These are phyloP conservation scores for Drosophila nigricruria DNA, from an alignment of 2,888 invertebrate species.

Conservation along the genomic window DNA sequence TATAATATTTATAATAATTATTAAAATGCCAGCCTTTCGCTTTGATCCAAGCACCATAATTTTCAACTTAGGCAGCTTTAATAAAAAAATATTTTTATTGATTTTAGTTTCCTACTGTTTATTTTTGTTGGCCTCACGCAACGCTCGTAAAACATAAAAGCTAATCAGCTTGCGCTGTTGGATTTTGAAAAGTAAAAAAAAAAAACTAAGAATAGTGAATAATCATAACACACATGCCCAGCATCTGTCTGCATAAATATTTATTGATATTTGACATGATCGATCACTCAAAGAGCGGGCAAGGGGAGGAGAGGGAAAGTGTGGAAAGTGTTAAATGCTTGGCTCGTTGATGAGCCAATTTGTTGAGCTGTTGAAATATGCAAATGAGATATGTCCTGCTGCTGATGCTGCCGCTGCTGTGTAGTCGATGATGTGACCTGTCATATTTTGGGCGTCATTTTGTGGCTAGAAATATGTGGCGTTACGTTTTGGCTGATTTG, in stretches of 20 bases:
- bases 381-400: slow-evolving; percentile 54
- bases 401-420: slow-evolving; percentile 7
- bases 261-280: slow-evolving; percentile 74
- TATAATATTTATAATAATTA: background rate
- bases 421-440: slow-evolving; percentile 34
- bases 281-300: slow-evolving; percentile 49
- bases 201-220: background rate
- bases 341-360: slow-evolving; percentile 60
- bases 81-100: slow-evolving; percentile 39
- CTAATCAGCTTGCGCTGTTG: slow-evolving; percentile 57
- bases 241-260: slow-evolving; percentile 64
- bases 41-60: background rate
- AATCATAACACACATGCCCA: slow-evolving; percentile 50
- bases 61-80: background rate
- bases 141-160: slow-evolving; percentile 63
- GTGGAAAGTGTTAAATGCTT: slow-evolving; percentile 49
- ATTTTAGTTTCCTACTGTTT: slow-evolving; percentile 29
- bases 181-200: slow-evolving; percentile 10
- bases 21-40: background rate
- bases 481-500: slow-evolving; percentile 24
- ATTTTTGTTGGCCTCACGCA: slow-evolving; percentile 41
- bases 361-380: slow-evolving; percentile 73
- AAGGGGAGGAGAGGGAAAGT: no score
- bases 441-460: slow-evolving; percentile 32
- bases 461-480: slow-evolving; percentile 18